phyloP scores from a whole-genome alignment of 1,140 invertebrate species.

The Latrodectus geometricus region DNA sequence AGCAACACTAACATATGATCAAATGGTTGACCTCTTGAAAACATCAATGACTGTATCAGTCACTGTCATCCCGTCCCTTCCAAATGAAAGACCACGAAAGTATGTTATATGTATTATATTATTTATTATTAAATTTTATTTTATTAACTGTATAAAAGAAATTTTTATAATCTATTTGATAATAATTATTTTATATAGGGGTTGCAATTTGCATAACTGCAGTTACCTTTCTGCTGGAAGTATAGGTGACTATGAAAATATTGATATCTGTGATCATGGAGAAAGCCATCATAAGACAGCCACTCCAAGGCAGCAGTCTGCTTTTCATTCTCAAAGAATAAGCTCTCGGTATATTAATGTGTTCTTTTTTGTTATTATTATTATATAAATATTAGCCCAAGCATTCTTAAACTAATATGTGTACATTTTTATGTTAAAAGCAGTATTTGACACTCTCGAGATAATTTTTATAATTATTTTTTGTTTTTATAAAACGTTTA shows the following conservation, averaged over 20 bases:
- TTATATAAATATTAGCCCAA: too few species aligned
- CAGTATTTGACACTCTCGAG: too few species aligned
- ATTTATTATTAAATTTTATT: neutral
- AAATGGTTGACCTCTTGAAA: slow-evolving; percentile 93
- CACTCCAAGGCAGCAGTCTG: slow-evolving; percentile 42
- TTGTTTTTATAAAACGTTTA: too few species aligned
- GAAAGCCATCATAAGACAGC: slow-evolving; percentile 61
- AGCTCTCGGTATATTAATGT: slow-evolving; percentile 38
- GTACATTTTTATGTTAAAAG: neutral
- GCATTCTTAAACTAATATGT: neutral
- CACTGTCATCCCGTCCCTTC: slow-evolving; percentile 82
- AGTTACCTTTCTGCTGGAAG: slow-evolving; percentile 76
- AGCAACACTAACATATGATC: slow-evolving; percentile 89
- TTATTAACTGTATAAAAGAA: neutral
- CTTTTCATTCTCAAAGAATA: slow-evolving; percentile 48
- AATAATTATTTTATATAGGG: slow-evolving; percentile 69
- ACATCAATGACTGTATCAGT: slow-evolving; percentile 88
- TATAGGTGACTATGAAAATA: slow-evolving; percentile 81
- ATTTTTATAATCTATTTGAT: slow-evolving; percentile 4
- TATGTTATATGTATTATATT: neutral
- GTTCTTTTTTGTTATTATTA: too few species aligned
- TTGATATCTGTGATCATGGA: slow-evolving; percentile 67
- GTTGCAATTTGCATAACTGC: slow-evolving; percentile 78
- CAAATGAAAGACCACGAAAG: slow-evolving; percentile 69
- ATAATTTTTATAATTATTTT: too few species aligned